phyloP scores from a whole-genome alignment of 2,888 invertebrate genomes.

The Leptogaster cylindrica region DNA sequence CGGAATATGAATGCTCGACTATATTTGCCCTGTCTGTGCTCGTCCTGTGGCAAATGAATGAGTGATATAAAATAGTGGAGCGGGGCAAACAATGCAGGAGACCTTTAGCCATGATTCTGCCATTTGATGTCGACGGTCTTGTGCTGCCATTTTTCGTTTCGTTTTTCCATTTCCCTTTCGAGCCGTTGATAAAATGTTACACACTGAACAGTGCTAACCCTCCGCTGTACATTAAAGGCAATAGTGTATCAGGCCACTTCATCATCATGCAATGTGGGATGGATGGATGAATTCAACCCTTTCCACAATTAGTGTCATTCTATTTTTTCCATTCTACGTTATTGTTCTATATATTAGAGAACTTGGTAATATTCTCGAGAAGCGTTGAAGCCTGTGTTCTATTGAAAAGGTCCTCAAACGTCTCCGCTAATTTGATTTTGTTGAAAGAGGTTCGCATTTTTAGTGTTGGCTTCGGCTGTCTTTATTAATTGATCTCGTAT shows the following conservation, averaged over 20 bases:
- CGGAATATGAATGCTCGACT: conserved; percentile 44
- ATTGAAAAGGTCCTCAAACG: too few species aligned
- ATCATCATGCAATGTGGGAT: conserved; percentile 7
- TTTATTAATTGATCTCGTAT: too few species aligned
- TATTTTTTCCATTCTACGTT: too few species aligned
- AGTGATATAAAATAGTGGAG: conserved; percentile 5
- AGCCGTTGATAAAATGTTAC: conserved; percentile 12
- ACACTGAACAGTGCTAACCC: neutral
- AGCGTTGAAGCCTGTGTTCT: too few species aligned
- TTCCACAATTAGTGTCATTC: too few species aligned
- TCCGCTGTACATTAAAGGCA: conserved; percentile 7
- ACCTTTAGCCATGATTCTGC: conserved; percentile 28
- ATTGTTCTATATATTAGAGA: too few species aligned
- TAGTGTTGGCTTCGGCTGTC: too few species aligned
- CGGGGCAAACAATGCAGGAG: conserved; percentile 27
- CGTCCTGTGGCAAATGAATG: conserved; percentile 29
- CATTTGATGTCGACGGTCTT: conserved; percentile 30
- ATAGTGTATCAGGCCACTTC: conserved; percentile 10
- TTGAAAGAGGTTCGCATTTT: too few species aligned
- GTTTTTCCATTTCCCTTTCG: neutral
- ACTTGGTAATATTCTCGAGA: too few species aligned
- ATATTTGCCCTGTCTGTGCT: conserved; percentile 1
- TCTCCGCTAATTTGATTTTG: too few species aligned
- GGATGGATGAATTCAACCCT: too few species aligned
- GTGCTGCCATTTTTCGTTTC: conserved; percentile 16